Conservation (phyloP, 2,888 invertebrate species). For the Nemoura dubitans region DNA sequence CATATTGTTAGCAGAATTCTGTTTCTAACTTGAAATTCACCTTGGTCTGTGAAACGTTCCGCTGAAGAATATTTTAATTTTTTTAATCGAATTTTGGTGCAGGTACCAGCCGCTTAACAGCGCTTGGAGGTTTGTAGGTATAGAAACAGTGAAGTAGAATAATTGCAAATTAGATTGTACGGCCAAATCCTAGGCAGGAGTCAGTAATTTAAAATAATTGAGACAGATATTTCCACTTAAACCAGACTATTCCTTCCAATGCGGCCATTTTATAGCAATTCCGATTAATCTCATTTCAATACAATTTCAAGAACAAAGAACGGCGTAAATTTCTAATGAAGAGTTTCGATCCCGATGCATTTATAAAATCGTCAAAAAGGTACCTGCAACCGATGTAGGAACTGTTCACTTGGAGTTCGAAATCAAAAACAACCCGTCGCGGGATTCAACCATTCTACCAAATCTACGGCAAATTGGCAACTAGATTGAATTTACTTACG, state of each 20-base stretch:
- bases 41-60: no score
- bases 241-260: constrained; percentile 4
- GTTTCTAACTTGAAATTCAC: no score
- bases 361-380: no score
- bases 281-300: background rate
- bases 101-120: background rate
- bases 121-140: background rate
- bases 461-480: no score
- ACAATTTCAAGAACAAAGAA: constrained; percentile 13
- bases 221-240: constrained; percentile 17
- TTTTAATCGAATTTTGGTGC: background rate
- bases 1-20: no score
- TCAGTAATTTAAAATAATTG: constrained; percentile 26
- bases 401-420: no score
- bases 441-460: no score
- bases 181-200: background rate
- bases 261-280: constrained; percentile 9
- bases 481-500: background rate
- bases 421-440: background rate
- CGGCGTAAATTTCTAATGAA: background rate
- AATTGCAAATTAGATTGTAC: constrained; percentile 7
- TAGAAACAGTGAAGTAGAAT: constrained; percentile 14
- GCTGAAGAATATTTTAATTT: background rate
- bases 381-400: background rate
- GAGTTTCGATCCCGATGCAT: background rate